Base-by-base conservation (phyloP, 2,797 vertebrate genomes). In the Phrynocephalus forsythii region DNA sequence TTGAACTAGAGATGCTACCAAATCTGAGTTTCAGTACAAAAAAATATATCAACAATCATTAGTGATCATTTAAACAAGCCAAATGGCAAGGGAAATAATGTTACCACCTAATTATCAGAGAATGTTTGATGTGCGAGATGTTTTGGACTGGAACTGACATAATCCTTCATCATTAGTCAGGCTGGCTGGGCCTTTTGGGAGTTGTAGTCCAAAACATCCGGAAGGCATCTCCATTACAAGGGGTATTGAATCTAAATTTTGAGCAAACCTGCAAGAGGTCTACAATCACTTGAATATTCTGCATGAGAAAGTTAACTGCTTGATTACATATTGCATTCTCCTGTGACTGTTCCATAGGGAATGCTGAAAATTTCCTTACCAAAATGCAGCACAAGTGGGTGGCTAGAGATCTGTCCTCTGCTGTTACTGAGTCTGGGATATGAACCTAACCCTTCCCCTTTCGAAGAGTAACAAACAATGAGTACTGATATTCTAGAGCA, bases 321-420 rank as follows among this genome's bases (percentile, higher is more conserved):
- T 56, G 38, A 75, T 24, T 52, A 68, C 15, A 79, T 22, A 16
- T 73, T 73, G 72, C 1, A 60, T 52, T 30, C 24, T 11, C 8
- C 3, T 2, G n/a, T 7, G 30, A 18, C 30, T 28, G 7, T 28
- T 77, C 22, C 28, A 20, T 50, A 28, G 10, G 30, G 28, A 83
- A 85, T 81, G 66, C 28, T 56, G 16, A 60, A 56, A 9, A 18
- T 18, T 60, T 38, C n/a, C 44, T 72, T n/a, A 20, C 16, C 22
- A 30, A 88, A 22, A n/a, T 3, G 50, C 72, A 87, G 60, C 83
- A 83, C 83, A 71, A 24, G 73, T 10, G 33, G 30, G n/a, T 75
- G 3, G 10, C 56, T 28, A 85, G 68, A 67, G 72, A 84, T 68
- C 67, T 52, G 48, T 48, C 15, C 24, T 69, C 33, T 73, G n/a